Evolutionary conservation across 1,140 invertebrate genomes (phyloP).

Genomic region (Pinna nobilis): DNA sequence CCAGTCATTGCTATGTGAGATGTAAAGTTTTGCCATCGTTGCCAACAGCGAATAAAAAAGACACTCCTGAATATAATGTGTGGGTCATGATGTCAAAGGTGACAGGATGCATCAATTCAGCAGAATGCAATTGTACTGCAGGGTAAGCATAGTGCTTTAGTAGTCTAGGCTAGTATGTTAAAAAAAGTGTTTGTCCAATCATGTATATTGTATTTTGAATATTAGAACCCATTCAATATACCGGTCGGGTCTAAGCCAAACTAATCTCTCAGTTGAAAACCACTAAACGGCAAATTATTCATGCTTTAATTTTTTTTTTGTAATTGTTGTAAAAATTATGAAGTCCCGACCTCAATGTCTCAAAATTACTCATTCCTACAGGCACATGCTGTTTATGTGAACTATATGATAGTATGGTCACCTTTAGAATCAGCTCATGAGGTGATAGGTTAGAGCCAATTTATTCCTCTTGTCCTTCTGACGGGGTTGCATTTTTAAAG

Average conservation of each 20-base stretch:
- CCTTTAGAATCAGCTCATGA: too few species aligned
- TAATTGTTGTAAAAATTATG: too few species aligned
- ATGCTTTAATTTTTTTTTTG: too few species aligned
- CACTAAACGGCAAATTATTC: background rate
- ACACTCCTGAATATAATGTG: constrained; percentile 11
- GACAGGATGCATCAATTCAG: constrained; percentile 25
- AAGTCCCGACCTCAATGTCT: too few species aligned
- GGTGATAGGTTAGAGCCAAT: too few species aligned
- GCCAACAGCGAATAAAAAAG: constrained; percentile 24
- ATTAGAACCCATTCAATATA: background rate
- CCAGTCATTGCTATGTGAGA: constrained; percentile 24
- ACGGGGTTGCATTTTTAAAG: background rate
- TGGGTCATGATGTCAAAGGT: constrained; percentile 10
- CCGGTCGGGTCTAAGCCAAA: too few species aligned
- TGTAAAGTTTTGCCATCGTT: constrained; percentile 37
- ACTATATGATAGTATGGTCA: too few species aligned
- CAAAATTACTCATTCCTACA: too few species aligned
- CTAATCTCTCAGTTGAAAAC: background rate
- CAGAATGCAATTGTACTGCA: constrained; percentile 18
- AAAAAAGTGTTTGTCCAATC: background rate
- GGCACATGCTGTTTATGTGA: too few species aligned
- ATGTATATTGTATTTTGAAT: background rate
- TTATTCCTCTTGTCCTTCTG: too few species aligned
- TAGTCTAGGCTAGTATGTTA: background rate
- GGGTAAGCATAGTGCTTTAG: background rate